These are phyloP conservation scores for Drosophila eohydei DNA, from an alignment of 2,888 invertebrate genomes.

Conservation along the genomic window DNA sequence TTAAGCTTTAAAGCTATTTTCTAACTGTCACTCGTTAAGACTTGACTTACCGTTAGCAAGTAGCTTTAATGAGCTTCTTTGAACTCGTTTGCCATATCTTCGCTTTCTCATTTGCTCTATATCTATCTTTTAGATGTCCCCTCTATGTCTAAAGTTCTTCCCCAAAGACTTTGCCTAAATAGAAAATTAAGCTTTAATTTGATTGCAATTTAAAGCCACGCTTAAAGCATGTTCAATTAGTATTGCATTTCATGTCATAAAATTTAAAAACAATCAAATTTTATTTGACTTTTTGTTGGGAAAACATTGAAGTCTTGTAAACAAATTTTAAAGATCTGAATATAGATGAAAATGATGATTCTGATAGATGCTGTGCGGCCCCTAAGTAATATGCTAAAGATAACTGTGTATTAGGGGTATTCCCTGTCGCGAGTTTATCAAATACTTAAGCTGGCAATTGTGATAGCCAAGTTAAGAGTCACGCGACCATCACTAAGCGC, in stretches of 20 bases:
- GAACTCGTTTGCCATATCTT: too few species aligned
- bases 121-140: too few species aligned
- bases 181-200: not conserved
- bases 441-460: not conserved
- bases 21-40: too few species aligned
- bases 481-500: slow-evolving; percentile 17
- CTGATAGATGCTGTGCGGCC: too few species aligned
- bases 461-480: slow-evolving; percentile 1
- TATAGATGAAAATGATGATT: too few species aligned
- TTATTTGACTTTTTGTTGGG: not conserved
- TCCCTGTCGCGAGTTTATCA: not conserved
- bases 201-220: not conserved
- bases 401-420: not conserved
- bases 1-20: too few species aligned
- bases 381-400: not conserved
- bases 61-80: too few species aligned
- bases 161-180: not conserved
- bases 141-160: not conserved
- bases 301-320: too few species aligned
- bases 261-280: not conserved
- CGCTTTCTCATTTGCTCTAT: too few species aligned
- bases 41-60: too few species aligned
- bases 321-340: too few species aligned
- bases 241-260: not conserved
- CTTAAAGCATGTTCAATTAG: not conserved